Evolutionary conservation across 1,140 invertebrate genomes (phyloP), one percentile per base, ranked within the genome.

Genomic region (Penaeus japonicus): DNA sequence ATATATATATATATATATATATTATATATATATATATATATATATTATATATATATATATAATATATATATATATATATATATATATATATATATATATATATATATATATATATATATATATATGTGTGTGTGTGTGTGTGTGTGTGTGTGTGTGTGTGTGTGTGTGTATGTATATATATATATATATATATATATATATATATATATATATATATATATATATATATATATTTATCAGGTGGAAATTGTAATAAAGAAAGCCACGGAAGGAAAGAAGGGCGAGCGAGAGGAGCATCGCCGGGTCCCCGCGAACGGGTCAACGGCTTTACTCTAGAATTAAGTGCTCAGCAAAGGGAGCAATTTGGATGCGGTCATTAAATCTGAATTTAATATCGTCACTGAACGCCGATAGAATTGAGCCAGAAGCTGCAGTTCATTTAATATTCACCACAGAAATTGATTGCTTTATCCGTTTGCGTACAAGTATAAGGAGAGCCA

Each of bases 41-140:
- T 47, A 4, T 47, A 47, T 47, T 12, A 12, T 47, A 47, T 47
- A 10, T 47, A 47, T 12, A 0, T 15, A 47, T 47, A 15, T 7
- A 47, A 12, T 24, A 30, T 24, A 70, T 24, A 24, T 30, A 70
- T 24, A 70, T 24, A 70, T 24, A 70, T 70, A 70, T 24, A 24
- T 24, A 73, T 73, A 73, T 20, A 73, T 73, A 73, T 73, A 73
- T 73, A 73, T 73, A 73, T 73, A 73, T 73, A 73, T 73, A 73
- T 73, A 73, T 73, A 73, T 27, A 73, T 73, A 27, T 73, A 73
- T 73, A n/a, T 27, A 73, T 27, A 73, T 73, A 73, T 27, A 73
- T n/a, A 73, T 73, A 73, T 27, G 24, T 27, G 24, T 27, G n/a
- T 73, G 20, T 1, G 24, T 73, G 18, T 27, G 7, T 73, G 24